Conservation (phyloP, 2,113 vertebrate genomes). For the Sitta europaea region DNA sequence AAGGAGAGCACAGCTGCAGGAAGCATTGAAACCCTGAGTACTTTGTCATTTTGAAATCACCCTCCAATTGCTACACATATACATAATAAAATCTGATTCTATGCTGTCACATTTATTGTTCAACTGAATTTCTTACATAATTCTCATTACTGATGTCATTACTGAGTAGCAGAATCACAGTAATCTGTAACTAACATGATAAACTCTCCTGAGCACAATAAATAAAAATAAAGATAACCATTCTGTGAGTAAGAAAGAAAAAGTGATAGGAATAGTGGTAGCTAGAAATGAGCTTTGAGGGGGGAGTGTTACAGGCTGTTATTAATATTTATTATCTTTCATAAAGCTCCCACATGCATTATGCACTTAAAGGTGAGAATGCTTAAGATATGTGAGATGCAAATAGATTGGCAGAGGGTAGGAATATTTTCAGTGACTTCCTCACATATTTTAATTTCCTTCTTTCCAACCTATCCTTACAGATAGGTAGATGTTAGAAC, state of each 20-base stretch:
- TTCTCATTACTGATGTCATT: slow-evolving; percentile 56
- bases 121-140: slow-evolving; percentile 47
- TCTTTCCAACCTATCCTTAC: not conserved
- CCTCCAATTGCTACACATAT: slow-evolving; percentile 58
- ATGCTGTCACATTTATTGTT: slow-evolving; percentile 52
- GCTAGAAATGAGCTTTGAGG: not conserved
- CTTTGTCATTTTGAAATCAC: slow-evolving; percentile 67
- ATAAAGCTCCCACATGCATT: not conserved
- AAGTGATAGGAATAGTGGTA: accelerated
- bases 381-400: not conserved
- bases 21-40: slow-evolving; percentile 65
- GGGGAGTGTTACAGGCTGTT: not conserved
- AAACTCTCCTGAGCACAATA: not conserved
- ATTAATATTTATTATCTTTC: slow-evolving; percentile 11
- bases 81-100: slow-evolving; percentile 57
- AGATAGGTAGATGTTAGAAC: not conserved
- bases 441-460: slow-evolving; percentile 21
- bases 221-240: slow-evolving; percentile 6
- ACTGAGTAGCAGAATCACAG: not conserved
- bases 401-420: not conserved
- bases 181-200: not conserved
- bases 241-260: not conserved
- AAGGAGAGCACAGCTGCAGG: slow-evolving; percentile 73
- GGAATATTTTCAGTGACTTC: not conserved
- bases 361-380: not conserved